These are phyloP conservation scores for Palaemon carinicauda DNA, from an alignment of 1,140 invertebrate genomes.

Conservation along the genomic window DNA sequence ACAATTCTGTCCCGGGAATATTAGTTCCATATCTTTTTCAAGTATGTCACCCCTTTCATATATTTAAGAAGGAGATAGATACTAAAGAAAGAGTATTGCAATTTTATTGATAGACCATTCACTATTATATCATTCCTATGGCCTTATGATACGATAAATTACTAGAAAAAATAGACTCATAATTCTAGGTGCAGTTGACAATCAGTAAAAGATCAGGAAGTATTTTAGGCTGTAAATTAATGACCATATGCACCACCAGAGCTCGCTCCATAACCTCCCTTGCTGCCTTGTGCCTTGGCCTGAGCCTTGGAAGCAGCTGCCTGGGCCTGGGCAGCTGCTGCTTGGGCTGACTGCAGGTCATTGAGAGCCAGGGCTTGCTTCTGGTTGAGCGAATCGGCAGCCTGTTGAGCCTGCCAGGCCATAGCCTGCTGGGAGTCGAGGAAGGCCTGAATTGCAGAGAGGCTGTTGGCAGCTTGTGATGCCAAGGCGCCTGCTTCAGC, in stretches of 20 bases:
- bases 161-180: too few species aligned
- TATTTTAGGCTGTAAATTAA: too few species aligned
- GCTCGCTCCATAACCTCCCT: neutral
- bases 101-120: too few species aligned
- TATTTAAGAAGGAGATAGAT: too few species aligned
- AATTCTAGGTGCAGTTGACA: too few species aligned
- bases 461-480: neutral
- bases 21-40: too few species aligned
- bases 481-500: neutral
- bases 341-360: constrained; percentile 9
- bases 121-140: too few species aligned
- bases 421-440: neutral
- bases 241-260: neutral
- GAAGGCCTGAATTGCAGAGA: neutral
- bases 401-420: constrained; percentile 12
- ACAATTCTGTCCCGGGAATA: too few species aligned
- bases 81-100: too few species aligned
- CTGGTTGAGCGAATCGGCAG: neutral
- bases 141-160: too few species aligned
- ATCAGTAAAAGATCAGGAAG: too few species aligned
- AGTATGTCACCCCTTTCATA: too few species aligned
- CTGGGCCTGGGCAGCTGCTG: constrained; percentile 3
- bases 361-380: constrained; percentile 3
- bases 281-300: neutral
- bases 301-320: constrained; percentile 3